Evolutionary conservation across 37 sponge, comb jelly and placozoan species (phyloP), one percentile per base, ranked within the genome.

Genomic region (Amphimedon queenslandica): DNA sequence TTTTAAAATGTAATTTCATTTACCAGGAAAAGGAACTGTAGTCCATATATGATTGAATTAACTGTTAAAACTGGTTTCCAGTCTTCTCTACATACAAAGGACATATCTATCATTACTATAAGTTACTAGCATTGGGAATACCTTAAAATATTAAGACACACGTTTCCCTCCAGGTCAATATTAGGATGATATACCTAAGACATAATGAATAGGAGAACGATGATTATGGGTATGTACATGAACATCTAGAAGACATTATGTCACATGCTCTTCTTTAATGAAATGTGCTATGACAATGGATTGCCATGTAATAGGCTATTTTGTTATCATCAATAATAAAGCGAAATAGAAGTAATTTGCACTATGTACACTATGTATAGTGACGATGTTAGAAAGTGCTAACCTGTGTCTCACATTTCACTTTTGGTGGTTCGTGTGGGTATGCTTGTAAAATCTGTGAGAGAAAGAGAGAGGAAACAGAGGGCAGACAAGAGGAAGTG

Each of bases 361-460:
- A n/a, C n/a, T n/a, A n/a, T n/a, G n/a, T n/a, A n/a, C n/a, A n/a
- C n/a, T 39, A 37, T 39, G 42, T 75, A 37, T 64, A 35, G 2
- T 24, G 36, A 38, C 37, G 43, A n/a, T 3, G 3, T 55, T 42
- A 66, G 28, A 2, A 4, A 24, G 35, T 35, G 35, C 58, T 16
- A 66, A 90, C 94, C 81, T 89, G 86, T 13, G 96, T 95, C 39
- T 90, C 88, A 83, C 97, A 96, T 70, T 93, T 96, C 32, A 96
- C 94, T 83, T 96, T 96, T 1, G 97, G 97, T 6, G 97, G 84
- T 43, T 96, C 97, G 66, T 96, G 97, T 51, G 97, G 97, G 37
- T 96, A 96, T 0, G 89, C 81, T 37, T 85, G 90, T 13, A 90
- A 80, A 35, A 95, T 84, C 96, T 95, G 71, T 1, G 63, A 11